Conservation (phyloP, 2,888 invertebrate species). For the Baccha elongata region DNA sequence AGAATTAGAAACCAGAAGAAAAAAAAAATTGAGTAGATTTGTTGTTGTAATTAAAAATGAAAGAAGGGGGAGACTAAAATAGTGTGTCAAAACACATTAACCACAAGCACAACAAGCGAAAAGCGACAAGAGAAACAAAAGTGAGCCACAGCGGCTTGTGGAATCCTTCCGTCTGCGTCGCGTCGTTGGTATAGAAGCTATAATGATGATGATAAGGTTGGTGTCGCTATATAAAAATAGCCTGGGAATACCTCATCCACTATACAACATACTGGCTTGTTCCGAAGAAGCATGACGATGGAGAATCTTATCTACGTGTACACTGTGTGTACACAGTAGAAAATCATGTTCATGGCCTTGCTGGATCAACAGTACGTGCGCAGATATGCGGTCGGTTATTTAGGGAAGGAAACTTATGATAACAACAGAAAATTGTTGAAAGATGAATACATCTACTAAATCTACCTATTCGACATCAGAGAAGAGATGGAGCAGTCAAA, state of each 20-base stretch:
- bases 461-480: no score
- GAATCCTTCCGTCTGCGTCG: constrained; percentile 2
- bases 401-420: constrained; percentile 36
- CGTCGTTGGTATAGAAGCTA: neutral
- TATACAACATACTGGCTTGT: neutral
- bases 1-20: neutral
- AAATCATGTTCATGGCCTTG: constrained; percentile 32
- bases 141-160: constrained; percentile 36
- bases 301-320: constrained; percentile 25
- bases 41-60: no score
- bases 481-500: neutral
- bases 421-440: constrained; percentile 31
- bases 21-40: no score
- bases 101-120: constrained; percentile 11
- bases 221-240: constrained; percentile 57
- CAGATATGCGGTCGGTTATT: constrained; percentile 61
- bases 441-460: no score
- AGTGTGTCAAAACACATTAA: constrained; percentile 45
- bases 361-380: constrained; percentile 71
- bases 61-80: constrained; percentile 11
- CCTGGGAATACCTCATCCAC: constrained; percentile 63
- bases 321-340: neutral
- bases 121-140: constrained; percentile 33
- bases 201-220: constrained; percentile 36
- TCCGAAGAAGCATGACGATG: constrained; percentile 11